phyloP scores from a whole-genome alignment of 2,888 invertebrate genomes.

The Sycophila texana region DNA sequence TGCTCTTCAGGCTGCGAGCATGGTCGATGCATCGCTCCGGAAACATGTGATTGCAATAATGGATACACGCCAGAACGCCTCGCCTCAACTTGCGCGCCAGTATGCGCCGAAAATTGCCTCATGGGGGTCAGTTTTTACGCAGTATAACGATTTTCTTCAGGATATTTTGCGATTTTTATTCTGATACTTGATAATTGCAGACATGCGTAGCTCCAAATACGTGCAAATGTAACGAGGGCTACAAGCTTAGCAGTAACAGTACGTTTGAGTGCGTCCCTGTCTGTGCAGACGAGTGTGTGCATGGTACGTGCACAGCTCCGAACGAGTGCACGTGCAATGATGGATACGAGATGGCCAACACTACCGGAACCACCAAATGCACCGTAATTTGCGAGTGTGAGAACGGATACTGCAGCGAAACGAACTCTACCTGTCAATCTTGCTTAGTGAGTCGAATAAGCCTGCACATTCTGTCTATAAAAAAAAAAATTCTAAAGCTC shows the following conservation, averaged over 20 bases:
- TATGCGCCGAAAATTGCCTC: conserved; percentile 64
- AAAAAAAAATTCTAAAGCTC: background rate
- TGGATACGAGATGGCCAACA: conserved; percentile 62
- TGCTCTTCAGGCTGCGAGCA: conserved; percentile 29
- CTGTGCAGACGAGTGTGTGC: conserved; percentile 68
- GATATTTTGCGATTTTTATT: background rate
- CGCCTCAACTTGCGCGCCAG: conserved; percentile 59
- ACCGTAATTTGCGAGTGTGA: conserved; percentile 68
- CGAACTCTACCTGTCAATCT: conserved; percentile 51
- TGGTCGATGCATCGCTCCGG: conserved; percentile 57
- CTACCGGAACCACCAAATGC: conserved; percentile 60
- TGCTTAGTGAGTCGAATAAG: conserved; percentile 36
- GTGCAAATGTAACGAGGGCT: conserved; percentile 60
- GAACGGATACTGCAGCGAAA: conserved; percentile 57
- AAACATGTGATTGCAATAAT: conserved; percentile 54
- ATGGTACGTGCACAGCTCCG: conserved; percentile 75
- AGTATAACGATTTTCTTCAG: background rate
- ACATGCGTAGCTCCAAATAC: conserved; percentile 60
- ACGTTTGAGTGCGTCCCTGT: conserved; percentile 62
- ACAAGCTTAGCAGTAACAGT: conserved; percentile 55
- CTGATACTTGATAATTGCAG: conserved; percentile 28
- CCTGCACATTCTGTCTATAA: too few species aligned
- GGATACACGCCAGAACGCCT: conserved; percentile 50
- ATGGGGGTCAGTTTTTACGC: conserved; percentile 59
- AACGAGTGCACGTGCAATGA: conserved; percentile 68